Evolutionary conservation across 92 coral and sea anemone genomes (phyloP).

Genomic region (Umimayanthus kanabou): DNA sequence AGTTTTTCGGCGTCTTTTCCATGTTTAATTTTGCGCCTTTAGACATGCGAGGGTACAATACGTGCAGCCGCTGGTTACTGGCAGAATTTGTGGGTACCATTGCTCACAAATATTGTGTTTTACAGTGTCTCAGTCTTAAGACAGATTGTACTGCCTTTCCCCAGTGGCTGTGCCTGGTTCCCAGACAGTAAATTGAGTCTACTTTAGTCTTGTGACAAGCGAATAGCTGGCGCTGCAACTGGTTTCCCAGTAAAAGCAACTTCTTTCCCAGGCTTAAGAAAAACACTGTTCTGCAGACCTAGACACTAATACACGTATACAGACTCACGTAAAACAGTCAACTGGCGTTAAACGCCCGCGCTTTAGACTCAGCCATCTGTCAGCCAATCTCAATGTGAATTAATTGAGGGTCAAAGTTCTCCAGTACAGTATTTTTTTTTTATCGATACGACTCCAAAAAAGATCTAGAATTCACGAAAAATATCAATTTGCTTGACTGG

Average conservation of each 20-base stretch:
- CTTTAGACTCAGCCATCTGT: background rate
- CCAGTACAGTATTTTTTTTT: too few species aligned
- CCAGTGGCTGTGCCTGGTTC: background rate
- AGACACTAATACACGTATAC: background rate
- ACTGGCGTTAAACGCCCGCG: background rate
- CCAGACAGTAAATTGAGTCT: too few species aligned
- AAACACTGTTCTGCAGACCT: background rate
- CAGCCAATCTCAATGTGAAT: background rate
- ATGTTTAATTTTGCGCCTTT: slow-evolving; percentile 22
- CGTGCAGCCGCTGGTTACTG: slow-evolving; percentile 34
- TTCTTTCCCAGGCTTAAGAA: too few species aligned
- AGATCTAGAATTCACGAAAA: background rate
- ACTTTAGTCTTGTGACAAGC: too few species aligned
- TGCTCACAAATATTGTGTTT: background rate
- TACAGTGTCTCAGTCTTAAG: background rate
- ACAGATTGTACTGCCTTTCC: background rate
- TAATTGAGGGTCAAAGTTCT: background rate
- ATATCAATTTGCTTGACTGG: background rate
- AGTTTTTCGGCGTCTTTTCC: slow-evolving; percentile 36
- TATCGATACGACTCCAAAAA: background rate
- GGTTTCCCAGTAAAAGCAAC: too few species aligned
- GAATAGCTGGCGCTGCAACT: too few species aligned
- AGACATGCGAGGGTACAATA: slow-evolving; percentile 36
- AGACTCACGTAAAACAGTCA: background rate
- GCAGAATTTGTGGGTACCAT: slow-evolving; percentile 40